Conservation (phyloP, 2,888 invertebrate species). For the Ennomos quercinarius region DNA sequence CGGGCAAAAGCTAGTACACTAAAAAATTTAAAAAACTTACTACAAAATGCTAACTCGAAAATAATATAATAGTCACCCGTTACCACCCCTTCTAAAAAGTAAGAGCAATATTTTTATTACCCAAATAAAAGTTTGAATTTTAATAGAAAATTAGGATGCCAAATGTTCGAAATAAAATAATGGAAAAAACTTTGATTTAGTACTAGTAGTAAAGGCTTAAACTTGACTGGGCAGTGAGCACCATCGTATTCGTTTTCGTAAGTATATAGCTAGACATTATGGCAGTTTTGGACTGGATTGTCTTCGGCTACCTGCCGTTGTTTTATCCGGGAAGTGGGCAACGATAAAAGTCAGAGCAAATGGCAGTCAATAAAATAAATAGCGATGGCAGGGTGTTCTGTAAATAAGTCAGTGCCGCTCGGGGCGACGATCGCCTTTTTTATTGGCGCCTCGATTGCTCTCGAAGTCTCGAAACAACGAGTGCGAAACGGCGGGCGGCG, state of each 20-base stretch:
- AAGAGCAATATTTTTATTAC: constrained; percentile 41
- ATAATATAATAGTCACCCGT: constrained; percentile 29
- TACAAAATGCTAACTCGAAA: constrained; percentile 1
- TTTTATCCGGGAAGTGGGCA: constrained; percentile 80
- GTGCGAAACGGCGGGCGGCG: constrained; percentile 60
- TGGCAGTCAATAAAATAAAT: constrained; percentile 86
- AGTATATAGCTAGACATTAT: constrained; percentile 5
- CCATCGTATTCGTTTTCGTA: not conserved
- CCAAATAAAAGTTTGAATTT: constrained; percentile 40
- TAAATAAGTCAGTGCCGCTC: constrained; percentile 82
- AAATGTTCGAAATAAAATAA: constrained; percentile 32
- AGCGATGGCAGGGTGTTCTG: constrained; percentile 83
- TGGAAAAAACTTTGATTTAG: not conserved
- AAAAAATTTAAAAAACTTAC: not conserved
- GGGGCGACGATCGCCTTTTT: constrained; percentile 85
- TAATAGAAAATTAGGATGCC: constrained; percentile 38
- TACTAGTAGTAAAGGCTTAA: too few relatives aligned
- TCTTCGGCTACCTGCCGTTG: constrained; percentile 72
- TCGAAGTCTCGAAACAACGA: constrained; percentile 84
- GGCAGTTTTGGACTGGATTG: constrained; percentile 34
- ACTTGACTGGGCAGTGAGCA: not conserved
- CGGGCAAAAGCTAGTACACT: too few relatives aligned
- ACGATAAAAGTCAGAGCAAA: constrained; percentile 84
- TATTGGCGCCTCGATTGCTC: constrained; percentile 86
- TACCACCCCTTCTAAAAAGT: constrained; percentile 33